Percentiles rank a stretch among this genome's conserved stretches.
Conservation (phyloP, 2,888 invertebrate genomes). For the Leptura quadrifasciata region DNA sequence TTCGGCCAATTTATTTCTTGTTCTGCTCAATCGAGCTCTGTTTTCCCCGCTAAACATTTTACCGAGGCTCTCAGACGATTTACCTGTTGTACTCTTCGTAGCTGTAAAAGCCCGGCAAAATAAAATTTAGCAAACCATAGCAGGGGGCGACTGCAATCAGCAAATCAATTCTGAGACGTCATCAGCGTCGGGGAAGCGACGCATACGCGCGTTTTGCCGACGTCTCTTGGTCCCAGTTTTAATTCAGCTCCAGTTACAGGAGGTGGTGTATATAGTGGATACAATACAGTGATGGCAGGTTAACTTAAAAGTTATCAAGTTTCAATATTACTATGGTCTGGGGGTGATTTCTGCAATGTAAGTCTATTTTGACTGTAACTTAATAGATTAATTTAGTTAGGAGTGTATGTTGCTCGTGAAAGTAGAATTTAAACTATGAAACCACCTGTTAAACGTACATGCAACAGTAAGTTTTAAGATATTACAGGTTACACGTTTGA, state of each 20-base stretch:
- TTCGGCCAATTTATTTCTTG: conserved; percentile 17
- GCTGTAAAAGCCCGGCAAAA: conserved; percentile 40
- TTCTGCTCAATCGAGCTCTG: conserved; percentile 26
- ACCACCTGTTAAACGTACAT: conserved; percentile 49
- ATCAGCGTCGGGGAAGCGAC: conserved; percentile 70
- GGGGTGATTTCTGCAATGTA: conserved; percentile 26
- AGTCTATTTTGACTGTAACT: conserved; percentile 15
- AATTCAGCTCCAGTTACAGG: conserved; percentile 48
- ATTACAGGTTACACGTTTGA: background rate
- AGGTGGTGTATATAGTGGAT: conserved; percentile 39
- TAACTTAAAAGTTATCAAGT: conserved; percentile 22
- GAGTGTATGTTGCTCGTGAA: background rate
- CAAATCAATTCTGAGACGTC: conserved; percentile 63
- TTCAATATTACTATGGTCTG: conserved; percentile 23
- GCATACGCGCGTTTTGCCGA: conserved; percentile 65
- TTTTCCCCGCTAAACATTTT: conserved; percentile 31
- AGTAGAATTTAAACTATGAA: conserved; percentile 30
- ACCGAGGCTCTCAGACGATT: conserved; percentile 26
- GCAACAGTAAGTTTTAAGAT: conserved; percentile 43
- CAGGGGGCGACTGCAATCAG: conserved; percentile 48
- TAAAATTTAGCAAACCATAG: conserved; percentile 44
- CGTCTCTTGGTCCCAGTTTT: conserved; percentile 52
- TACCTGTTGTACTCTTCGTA: conserved; percentile 43
- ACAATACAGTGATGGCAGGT: conserved; percentile 35
- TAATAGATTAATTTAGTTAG: conserved; percentile 10